Conservation (phyloP, 2,113 vertebrate species). For the Psittacus erithacus region DNA sequence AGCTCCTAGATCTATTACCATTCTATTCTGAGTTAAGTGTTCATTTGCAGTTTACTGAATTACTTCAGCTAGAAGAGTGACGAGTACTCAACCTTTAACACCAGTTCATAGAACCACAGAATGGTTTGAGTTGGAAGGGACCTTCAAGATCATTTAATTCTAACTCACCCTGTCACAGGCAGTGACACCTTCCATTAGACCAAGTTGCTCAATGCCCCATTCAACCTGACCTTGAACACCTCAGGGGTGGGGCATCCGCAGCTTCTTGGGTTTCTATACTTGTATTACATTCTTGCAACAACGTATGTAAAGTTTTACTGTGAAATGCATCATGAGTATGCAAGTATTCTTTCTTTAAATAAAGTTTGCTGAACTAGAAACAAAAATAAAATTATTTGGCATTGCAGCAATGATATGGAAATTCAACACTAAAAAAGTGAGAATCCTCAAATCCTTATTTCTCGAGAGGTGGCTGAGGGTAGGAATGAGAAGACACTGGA, state of each 20-base stretch:
- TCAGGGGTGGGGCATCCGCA: background rate
- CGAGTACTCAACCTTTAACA: background rate
- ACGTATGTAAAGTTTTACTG: background rate
- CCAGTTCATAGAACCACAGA: background rate
- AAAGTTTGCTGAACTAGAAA: background rate
- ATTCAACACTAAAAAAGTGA: background rate
- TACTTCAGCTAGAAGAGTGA: background rate
- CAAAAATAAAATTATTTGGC: background rate
- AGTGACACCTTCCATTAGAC: background rate
- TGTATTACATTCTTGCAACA: background rate
- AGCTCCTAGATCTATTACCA: background rate
- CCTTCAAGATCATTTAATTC: background rate
- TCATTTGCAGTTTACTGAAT: background rate
- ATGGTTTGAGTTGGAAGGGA: too few relatives aligned
- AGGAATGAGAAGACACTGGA: background rate
- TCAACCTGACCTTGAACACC: background rate
- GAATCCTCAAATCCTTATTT: background rate
- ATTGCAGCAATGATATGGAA: background rate
- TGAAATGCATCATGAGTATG: fast-evolving
- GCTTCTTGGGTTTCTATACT: background rate
- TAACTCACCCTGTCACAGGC: background rate
- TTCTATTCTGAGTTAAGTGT: background rate
- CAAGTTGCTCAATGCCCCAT: background rate
- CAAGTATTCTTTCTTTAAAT: background rate
- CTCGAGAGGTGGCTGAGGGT: background rate